Base-by-base conservation (phyloP, 2,797 vertebrate genomes). In the Mycteria americana region DNA sequence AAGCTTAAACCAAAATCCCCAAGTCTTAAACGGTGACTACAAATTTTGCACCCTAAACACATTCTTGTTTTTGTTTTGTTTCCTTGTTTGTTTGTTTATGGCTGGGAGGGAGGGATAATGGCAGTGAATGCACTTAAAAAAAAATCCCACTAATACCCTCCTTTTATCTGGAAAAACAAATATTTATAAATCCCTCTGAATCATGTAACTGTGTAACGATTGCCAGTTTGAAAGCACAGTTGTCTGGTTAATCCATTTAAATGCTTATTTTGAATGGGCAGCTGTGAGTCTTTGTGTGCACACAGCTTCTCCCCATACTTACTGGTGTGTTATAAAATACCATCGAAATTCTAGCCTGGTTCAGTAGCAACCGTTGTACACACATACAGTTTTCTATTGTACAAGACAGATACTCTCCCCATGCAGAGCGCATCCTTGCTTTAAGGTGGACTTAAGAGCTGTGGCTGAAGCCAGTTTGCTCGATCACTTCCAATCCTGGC, bases 161-260 rank as follows among this genome's bases (percentile, higher is more conserved):
- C 50, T 85, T 95, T 95, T 89, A 91, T 93, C 50, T 85, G 43
- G 69, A 93, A 95, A 93, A 94, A 21, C 80, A 96, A 93, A 87
- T 96, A 95, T 94, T 95, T 95, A 74, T 79, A 95, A 91, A 93
- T 80, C 84, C 81, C 10, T 93, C 50, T 77, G 88, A 91, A 91
- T 95, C 89, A 51, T 56, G 51, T 93, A 89, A 60, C 93, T 92
- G 35, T 75, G 53, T 85, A 87, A 76, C 1, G 2, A 72, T 28
- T 72, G 50, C 50, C 18, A 57, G 60, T 94, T 88, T 95, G 87
- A 93, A 93, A 93, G 68, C 74, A 57, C 80, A 85, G 75, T 94
- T 96, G 75, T 83, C 91, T 93, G 62, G 39, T 89, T 93, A 93
- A 95, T 95, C 91, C 81, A 69, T 92, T 94, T 85, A 91, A 94